Base-by-base conservation (phyloP, 2,888 invertebrate species). In the Dermolepida albohirtum region DNA sequence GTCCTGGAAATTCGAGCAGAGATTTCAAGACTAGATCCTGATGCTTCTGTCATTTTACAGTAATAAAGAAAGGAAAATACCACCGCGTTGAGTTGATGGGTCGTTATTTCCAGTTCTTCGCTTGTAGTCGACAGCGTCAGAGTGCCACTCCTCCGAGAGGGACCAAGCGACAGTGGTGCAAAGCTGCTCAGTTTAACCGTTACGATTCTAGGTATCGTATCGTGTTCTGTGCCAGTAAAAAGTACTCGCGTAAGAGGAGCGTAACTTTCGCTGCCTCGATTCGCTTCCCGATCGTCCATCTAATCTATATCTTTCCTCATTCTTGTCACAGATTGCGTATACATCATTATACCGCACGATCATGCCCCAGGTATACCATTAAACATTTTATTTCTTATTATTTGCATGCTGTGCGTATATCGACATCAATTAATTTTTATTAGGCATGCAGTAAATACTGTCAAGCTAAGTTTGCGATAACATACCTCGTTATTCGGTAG, bases 131-230 rank as follows among this genome's bases (percentile, higher is more conserved):
- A 14, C 47, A 62, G 29, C 59, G 59, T 62, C 44, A 12, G n/a
- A 62, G 43, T 43, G 59, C 29, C 59, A 62, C 47, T 47, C 59
- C 59, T 62, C 44, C 34, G 17, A 62, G 47, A 62, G 59, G 47
- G 34, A 47, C 34, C 14, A 34, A 29, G 39, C 39, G 57, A 34
- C 47, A 43, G 59, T 62, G 47, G 59, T 39, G 43, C 59, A 47
- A 62, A 62, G 59, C 47, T 34, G 59, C 39, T 62, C 59, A 62
- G 59, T 62, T 62, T 14, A 47, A 47, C 29, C 59, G 59, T 62
- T 47, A 62, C 59, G 34, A 62, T 47, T 62, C 47, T 47, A 44
- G 59, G 10, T 43, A 49, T 47, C 59, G 59, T 27, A 62, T 47
- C 59, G 59, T 47, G 59, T 62, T 47, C 47, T 34, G 59, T 62